Base-by-base conservation (phyloP, 2,797 vertebrate species). In the Perodicticus potto region DNA sequence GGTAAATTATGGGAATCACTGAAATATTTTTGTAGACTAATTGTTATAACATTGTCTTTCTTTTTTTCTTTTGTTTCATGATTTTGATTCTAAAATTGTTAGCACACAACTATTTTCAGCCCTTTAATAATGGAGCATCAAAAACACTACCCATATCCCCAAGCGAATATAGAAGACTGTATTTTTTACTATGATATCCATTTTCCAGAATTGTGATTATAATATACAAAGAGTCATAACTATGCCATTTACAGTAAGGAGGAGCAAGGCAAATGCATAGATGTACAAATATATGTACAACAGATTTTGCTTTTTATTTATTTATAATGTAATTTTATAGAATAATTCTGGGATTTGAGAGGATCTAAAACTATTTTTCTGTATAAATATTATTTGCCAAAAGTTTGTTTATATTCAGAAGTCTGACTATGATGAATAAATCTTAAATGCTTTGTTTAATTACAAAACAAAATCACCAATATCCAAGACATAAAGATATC, bases 351-450 rank as follows among this genome's bases (percentile, higher is more conserved):
- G 97, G 98, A 98, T 98, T 98, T 98, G 98, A 98, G 97, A 98
- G 98, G 98, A 98, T 98, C 98, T 98, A 98, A 99, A 98, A 98
- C 98, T 98, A 98, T 99, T 98, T 98, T 98, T 98, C 98, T 98
- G 98, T 98, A 98, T 98, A 98, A 98, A 98, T 98, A 98, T 99
- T 98, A 98, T 99, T 98, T 98, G 98, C 98, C 98, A 99, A 98
- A 98, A 98, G 98, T 98, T 99, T 98, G 98, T 98, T 98, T 99
- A 98, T 99, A 98, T 99, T 99, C 98, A 98, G 98, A 98, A 98
- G 97, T 98, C 98, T 98, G 98, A 98, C 98, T 98, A 97, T 98
- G 98, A 98, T 98, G 93, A 98, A 98, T 98, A 98, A 98, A 98
- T 98, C 98, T 98, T 98, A 98, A 99, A 99, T 98, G 98, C 98